Percentiles rank a stretch among this genome's conserved stretches.
Conservation (phyloP, 2,797 vertebrate species). For the Oreochromis mossambicus region DNA sequence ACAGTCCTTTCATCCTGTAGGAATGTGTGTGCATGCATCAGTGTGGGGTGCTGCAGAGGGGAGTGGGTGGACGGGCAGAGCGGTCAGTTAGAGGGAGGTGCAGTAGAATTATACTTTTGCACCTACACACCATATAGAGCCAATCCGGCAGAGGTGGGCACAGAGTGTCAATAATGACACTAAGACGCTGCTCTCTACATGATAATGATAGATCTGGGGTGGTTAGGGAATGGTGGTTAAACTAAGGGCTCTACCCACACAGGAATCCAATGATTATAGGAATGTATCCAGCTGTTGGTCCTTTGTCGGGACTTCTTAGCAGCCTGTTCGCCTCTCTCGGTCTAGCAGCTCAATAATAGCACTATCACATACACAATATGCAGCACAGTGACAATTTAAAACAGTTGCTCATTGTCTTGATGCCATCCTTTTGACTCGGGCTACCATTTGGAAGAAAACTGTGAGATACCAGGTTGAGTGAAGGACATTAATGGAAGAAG, state of each 20-base stretch:
- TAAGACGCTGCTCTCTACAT: background rate
- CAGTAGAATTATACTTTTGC: constrained; percentile 18
- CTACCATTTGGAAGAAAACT: background rate
- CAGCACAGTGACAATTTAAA: constrained; percentile 5
- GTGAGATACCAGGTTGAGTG: background rate
- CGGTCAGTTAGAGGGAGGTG: background rate
- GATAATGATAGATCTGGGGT: constrained; percentile 40
- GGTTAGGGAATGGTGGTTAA: constrained; percentile 30
- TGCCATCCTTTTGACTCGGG: background rate
- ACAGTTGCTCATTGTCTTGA: background rate
- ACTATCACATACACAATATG: background rate
- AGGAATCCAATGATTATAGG: constrained; percentile 12
- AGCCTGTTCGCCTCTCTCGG: constrained; percentile 2
- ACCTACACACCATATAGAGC: background rate
- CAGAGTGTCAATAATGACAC: background rate
- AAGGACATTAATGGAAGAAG: constrained; percentile 29
- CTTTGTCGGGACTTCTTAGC: background rate
- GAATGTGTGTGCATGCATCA: background rate
- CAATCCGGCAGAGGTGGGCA: constrained; percentile 3
- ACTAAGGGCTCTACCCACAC: constrained; percentile 23
- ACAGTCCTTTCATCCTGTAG: constrained; percentile 31
- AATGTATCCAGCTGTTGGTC: background rate
- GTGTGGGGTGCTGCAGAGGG: background rate
- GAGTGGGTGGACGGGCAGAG: background rate
- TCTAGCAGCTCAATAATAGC: constrained; percentile 1